Evolutionary conservation across 2,113 vertebrate genomes (phyloP), one percentile per base, ranked within the genome.

Genomic region (Esox niger): DNA sequence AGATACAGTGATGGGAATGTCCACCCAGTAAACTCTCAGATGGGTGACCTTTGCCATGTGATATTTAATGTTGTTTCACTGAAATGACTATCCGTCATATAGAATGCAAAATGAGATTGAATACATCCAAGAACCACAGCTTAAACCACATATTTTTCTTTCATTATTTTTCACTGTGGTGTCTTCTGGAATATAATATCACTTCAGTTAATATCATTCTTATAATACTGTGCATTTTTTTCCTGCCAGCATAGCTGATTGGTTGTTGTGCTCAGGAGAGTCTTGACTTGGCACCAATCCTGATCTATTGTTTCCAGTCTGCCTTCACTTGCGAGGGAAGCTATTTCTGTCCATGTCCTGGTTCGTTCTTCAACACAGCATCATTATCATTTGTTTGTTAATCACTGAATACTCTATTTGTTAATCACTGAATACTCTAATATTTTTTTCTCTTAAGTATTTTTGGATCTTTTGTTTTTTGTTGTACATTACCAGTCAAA

Each of bases 281-380:
- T 2, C 61, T n/a, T 35, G 10, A 70, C 61, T 64, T 38, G 52
- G 49, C 49, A 63, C 6, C n/a, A 3, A n/a, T 25, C 25, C 32
- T 33, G 52, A 25, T 27, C 61, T 32, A 46, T 70, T 70, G 69
- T 64, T 52, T 64, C 59, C 33, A 43, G 55, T 26, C 31, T 35
- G 32, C 56, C 23, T 68, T 46, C 32, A 58, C 31, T 23, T 56
- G 15, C 29, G 3, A 13, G 35, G 35, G n/a, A 21, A 32, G 68
- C 61, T 64, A 57, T 70, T 70, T 70, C 43, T 57, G 29, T 38
- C 21, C 27, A 49, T 33, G 32, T 70, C 27, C 61, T 33, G 32
- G 63, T 33, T 35, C 25, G 49, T 15, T 62, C 26, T 70, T 56
- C 49, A 33, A 23, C 29, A n/a, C 27, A 9, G 25, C 31, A 68